Conservation (phyloP, 2,113 vertebrate genomes). For the Takifugu bimaculatus region DNA sequence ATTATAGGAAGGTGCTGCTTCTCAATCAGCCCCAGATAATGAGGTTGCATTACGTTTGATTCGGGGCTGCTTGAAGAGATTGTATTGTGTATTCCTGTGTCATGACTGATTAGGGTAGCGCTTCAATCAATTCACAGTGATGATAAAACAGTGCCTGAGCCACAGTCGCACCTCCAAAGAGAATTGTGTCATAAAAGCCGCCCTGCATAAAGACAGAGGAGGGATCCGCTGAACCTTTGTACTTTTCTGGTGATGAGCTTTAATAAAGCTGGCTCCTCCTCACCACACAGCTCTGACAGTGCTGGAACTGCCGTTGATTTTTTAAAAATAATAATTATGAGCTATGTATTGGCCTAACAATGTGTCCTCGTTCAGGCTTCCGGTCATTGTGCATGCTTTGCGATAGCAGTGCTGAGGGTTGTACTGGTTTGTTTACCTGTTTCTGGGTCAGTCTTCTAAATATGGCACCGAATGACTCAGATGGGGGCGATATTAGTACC, state of each 20-base stretch:
- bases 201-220: constrained; percentile 36
- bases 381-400: too few species aligned
- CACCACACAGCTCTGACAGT: background rate
- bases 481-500: constrained; percentile 26
- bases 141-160: constrained; percentile 58
- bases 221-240: constrained; percentile 45
- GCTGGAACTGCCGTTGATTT: too few species aligned
- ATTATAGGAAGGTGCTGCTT: constrained; percentile 66
- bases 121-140: constrained; percentile 47
- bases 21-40: constrained; percentile 70
- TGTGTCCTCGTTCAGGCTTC: too few species aligned
- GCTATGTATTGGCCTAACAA: too few species aligned
- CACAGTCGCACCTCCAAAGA: constrained; percentile 33
- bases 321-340: too few species aligned
- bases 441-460: constrained; percentile 48
- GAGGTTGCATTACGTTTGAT: constrained; percentile 59
- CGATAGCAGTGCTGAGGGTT: too few species aligned
- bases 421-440: constrained; percentile 18
- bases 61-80: constrained; percentile 60
- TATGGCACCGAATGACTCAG: constrained; percentile 33
- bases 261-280: constrained; percentile 37
- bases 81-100: constrained; percentile 62
- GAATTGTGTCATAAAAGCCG: constrained; percentile 45
- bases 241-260: background rate
- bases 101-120: constrained; percentile 67